Percentiles rank a stretch among this genome's conserved stretches.
Evolutionary conservation across 2,113 vertebrate genomes (phyloP).

Genomic region (Mormyrus lacerda): DNA sequence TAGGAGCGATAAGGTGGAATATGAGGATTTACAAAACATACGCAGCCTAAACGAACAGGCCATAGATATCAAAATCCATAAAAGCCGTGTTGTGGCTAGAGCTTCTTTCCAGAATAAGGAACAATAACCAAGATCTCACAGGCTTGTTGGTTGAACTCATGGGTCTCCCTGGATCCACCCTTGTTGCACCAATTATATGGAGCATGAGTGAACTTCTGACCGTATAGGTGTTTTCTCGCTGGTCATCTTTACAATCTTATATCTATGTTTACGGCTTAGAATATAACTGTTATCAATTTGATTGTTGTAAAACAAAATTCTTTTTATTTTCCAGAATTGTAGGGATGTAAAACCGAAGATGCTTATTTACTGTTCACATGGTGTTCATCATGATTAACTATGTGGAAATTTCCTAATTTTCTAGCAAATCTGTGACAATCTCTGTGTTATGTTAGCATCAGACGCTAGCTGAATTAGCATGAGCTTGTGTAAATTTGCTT

Average conservation of each 20-base stretch:
- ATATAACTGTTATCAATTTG: background rate
- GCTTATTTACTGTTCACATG: background rate
- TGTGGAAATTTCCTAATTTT: background rate
- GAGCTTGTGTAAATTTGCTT: background rate
- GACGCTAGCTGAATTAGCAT: background rate
- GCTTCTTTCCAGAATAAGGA: background rate
- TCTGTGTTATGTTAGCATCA: background rate
- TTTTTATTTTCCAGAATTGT: background rate
- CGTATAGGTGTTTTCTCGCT: too few species aligned
- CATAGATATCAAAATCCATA: background rate
- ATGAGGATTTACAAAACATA: background rate
- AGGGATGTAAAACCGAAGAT: background rate
- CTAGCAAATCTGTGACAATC: background rate
- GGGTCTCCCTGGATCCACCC: background rate
- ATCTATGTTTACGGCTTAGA: background rate
- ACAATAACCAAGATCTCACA: background rate
- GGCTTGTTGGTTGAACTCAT: background rate
- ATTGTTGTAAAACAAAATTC: background rate
- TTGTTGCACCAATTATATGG: background rate
- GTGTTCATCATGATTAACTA: background rate
- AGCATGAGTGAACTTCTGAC: background rate
- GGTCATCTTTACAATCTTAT: too few species aligned
- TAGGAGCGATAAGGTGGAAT: background rate
- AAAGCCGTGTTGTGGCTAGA: background rate
- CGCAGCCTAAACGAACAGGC: background rate